phyloP scores from a whole-genome alignment of 2,888 invertebrate species.

The Tetramorium bicarinatum region DNA sequence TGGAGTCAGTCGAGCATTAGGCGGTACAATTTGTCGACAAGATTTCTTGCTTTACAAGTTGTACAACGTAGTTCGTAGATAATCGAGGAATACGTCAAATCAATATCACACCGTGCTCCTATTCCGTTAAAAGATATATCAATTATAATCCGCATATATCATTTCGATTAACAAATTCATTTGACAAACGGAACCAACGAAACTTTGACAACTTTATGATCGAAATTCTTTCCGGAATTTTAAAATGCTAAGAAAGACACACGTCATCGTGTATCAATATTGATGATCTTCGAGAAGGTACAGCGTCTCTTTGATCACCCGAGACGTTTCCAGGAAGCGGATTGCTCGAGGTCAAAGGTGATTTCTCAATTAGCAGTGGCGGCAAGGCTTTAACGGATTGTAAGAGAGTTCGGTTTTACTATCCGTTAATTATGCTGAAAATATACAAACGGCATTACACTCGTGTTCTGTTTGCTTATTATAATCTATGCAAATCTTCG shows the following conservation, averaged over 20 bases:
- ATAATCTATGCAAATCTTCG: slow-evolving; percentile 72
- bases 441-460: slow-evolving; percentile 55
- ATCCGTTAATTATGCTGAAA: slow-evolving; percentile 63
- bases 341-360: slow-evolving; percentile 34
- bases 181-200: not conserved
- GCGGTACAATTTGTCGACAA: slow-evolving; percentile 12
- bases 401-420: slow-evolving; percentile 39
- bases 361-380: slow-evolving; percentile 59
- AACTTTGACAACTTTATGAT: not conserved
- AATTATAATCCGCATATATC: not conserved
- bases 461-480: slow-evolving; percentile 68
- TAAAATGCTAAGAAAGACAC: not conserved
- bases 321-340: slow-evolving; percentile 19
- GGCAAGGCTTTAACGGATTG: slow-evolving; percentile 41
- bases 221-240: not conserved
- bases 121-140: not conserved
- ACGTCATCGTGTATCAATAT: slow-evolving; percentile 16
- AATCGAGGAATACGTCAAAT: not conserved
- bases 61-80: not conserved
- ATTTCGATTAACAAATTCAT: not conserved
- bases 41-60: not conserved
- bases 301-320: slow-evolving; percentile 24
- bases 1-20: slow-evolving; percentile 11
- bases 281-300: slow-evolving; percentile 9
- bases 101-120: not conserved